Evolutionary conservation across 2,888 invertebrate species (phyloP).

Genomic region (Yponomeuta malinellus): DNA sequence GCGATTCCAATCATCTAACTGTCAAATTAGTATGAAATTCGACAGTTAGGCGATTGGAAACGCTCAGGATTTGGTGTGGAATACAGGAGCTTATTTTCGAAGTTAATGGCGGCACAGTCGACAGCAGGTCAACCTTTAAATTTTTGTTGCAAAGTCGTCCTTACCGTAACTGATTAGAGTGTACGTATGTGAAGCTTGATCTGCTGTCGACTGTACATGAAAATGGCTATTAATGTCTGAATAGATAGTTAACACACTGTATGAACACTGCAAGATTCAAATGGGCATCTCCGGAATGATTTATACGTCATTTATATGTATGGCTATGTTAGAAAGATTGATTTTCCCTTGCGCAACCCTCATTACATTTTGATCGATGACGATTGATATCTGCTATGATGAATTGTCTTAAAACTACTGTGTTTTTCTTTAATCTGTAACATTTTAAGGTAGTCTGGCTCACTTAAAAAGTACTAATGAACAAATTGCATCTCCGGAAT

Average conservation of each 20-base stretch:
- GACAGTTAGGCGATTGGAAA: too few relatives aligned
- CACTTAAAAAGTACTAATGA: constrained; percentile 1
- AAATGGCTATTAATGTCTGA: too few relatives aligned
- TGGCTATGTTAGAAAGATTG: constrained; percentile 27
- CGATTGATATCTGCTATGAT: constrained; percentile 17
- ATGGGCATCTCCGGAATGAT: constrained; percentile 20
- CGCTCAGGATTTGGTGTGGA: too few relatives aligned
- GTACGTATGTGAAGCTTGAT: too few relatives aligned
- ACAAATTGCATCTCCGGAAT: constrained; percentile 20
- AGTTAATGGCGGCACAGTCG: too few relatives aligned
- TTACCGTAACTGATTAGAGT: too few relatives aligned
- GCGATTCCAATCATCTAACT: too few relatives aligned
- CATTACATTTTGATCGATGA: constrained; percentile 20
- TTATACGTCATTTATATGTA: constrained; percentile 14
- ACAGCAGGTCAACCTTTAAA: too few relatives aligned
- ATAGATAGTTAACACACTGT: background rate
- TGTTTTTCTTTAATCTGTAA: background rate
- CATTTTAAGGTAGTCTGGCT: background rate
- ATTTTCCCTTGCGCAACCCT: constrained; percentile 13
- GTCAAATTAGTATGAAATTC: too few relatives aligned
- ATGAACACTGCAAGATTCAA: background rate
- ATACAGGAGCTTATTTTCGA: too few relatives aligned
- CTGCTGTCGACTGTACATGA: too few relatives aligned
- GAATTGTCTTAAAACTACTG: constrained; percentile 4
- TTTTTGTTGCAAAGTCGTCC: too few relatives aligned